phyloP scores from a whole-genome alignment of 2,888 invertebrate species.

The Erannis defoliaria region DNA sequence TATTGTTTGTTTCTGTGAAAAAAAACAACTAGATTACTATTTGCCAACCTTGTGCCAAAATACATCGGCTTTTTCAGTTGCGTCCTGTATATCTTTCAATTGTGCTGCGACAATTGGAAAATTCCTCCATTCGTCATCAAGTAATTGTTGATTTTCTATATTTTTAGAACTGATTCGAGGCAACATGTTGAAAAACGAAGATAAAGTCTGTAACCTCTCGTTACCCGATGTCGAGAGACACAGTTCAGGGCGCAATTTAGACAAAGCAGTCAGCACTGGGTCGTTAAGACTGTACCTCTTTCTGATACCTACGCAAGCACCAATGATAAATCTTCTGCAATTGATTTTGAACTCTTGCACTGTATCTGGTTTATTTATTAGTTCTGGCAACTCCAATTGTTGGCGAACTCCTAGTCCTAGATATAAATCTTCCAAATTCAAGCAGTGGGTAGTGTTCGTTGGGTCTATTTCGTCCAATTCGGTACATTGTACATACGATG shows the following conservation, averaged over 20 bases:
- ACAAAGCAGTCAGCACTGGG: not conserved
- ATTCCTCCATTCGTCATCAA: not conserved
- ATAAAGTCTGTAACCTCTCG: not conserved
- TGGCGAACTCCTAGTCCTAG: conserved; percentile 15
- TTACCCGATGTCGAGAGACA: not conserved
- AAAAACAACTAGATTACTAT: too few relatives aligned
- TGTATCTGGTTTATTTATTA: not conserved
- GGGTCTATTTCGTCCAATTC: conserved; percentile 13
- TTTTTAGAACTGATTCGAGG: not conserved
- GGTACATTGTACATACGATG: not conserved
- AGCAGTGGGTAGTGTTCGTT: not conserved
- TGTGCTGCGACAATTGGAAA: not conserved
- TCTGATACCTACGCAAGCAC: conserved; percentile 14
- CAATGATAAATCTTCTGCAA: conserved; percentile 14
- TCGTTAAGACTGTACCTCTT: conserved; percentile 19
- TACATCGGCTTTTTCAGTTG: not conserved
- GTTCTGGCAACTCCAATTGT: not conserved
- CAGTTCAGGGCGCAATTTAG: conserved; percentile 7
- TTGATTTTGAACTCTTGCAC: not conserved
- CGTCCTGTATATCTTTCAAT: not conserved
- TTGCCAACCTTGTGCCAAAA: not conserved
- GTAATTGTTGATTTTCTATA: not conserved
- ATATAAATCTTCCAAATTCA: conserved; percentile 5
- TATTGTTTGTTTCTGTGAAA: too few relatives aligned
- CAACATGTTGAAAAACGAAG: not conserved